Percentiles rank a stretch among this genome's conserved stretches.
These are phyloP conservation scores for Collichthys lucidus DNA, from an alignment of 2,113 vertebrate genomes.

Conservation along the genomic window DNA sequence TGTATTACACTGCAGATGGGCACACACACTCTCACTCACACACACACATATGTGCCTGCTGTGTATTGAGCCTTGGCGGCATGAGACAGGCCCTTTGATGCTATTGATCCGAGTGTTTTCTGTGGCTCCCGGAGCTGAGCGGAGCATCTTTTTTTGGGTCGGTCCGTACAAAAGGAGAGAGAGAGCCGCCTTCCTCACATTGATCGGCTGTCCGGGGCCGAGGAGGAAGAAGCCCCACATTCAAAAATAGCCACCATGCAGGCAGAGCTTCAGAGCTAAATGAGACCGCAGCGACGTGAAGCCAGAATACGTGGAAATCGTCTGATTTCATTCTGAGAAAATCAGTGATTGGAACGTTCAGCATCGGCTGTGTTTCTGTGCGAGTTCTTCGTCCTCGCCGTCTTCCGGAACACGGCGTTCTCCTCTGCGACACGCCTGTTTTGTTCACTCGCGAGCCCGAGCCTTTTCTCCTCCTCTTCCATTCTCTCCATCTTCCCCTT, in stretches of 20 bases:
- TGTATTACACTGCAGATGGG: background rate
- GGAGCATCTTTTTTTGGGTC: constrained; percentile 48
- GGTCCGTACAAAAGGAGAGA: constrained; percentile 22
- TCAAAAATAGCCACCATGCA: background rate
- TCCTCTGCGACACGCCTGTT: constrained; percentile 49
- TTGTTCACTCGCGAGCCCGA: background rate
- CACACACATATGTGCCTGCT: background rate
- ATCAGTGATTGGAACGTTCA: background rate
- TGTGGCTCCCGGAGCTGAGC: constrained; percentile 40
- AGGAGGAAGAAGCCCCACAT: constrained; percentile 20
- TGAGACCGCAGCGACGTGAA: background rate
- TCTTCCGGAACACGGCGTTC: constrained; percentile 39
- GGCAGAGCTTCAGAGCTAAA: background rate
- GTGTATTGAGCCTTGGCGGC: constrained; percentile 17
- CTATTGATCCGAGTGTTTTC: constrained; percentile 56
- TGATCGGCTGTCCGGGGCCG: constrained; percentile 13
- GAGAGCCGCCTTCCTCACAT: constrained; percentile 15
- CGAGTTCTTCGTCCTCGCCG: background rate
- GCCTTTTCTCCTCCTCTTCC: constrained; percentile 2
- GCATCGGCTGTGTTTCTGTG: too few relatives aligned
- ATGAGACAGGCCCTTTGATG: constrained; percentile 48
- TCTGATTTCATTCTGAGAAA: too few relatives aligned
- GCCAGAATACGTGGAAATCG: background rate
- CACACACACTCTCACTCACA: background rate
- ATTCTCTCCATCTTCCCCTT: constrained; percentile 42